phyloP scores from a whole-genome alignment of 2,113 vertebrate genomes.

The Gasterosteus nipponicus region DNA sequence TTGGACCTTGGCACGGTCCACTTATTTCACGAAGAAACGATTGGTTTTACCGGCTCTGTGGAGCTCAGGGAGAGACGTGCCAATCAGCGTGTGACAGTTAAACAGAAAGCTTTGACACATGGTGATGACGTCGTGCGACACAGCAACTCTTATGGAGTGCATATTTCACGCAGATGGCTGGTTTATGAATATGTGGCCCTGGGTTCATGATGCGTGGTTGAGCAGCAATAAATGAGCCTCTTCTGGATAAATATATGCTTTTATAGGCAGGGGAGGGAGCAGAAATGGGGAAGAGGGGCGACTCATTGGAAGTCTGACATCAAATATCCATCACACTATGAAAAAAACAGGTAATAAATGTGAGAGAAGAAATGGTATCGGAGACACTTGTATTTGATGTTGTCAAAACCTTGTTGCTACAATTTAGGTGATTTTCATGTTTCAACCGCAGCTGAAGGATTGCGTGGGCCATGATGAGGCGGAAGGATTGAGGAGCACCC shows the following conservation, averaged over 20 bases:
- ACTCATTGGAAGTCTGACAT: slow-evolving; percentile 28
- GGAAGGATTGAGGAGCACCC: slow-evolving; percentile 13
- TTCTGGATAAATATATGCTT: slow-evolving; percentile 53
- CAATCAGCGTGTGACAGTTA: slow-evolving; percentile 53
- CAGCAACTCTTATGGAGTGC: slow-evolving; percentile 60
- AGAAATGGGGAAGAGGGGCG: background rate
- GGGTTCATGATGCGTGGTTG: slow-evolving; percentile 60
- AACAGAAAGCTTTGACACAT: slow-evolving; percentile 69
- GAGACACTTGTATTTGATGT: slow-evolving; percentile 19
- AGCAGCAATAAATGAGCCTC: slow-evolving; percentile 52
- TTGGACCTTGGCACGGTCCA: slow-evolving; percentile 21
- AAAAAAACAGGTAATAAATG: slow-evolving; percentile 40
- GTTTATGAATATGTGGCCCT: slow-evolving; percentile 67
- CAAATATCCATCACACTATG: slow-evolving; percentile 35
- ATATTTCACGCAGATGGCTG: slow-evolving; percentile 74
- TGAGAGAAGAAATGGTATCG: background rate
- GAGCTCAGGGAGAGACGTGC: slow-evolving; percentile 31
- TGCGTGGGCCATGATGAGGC: background rate
- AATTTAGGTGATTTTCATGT: slow-evolving; percentile 47
- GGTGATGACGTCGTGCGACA: slow-evolving; percentile 48
- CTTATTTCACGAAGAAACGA: slow-evolving; percentile 35
- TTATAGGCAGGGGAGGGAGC: slow-evolving; percentile 38
- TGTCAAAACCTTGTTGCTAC: slow-evolving; percentile 35
- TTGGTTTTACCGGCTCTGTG: slow-evolving; percentile 28
- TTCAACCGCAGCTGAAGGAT: slow-evolving; percentile 20